These are phyloP conservation scores for Deilephila elpenor DNA, from an alignment of 2,888 invertebrate species.

Conservation along the genomic window DNA sequence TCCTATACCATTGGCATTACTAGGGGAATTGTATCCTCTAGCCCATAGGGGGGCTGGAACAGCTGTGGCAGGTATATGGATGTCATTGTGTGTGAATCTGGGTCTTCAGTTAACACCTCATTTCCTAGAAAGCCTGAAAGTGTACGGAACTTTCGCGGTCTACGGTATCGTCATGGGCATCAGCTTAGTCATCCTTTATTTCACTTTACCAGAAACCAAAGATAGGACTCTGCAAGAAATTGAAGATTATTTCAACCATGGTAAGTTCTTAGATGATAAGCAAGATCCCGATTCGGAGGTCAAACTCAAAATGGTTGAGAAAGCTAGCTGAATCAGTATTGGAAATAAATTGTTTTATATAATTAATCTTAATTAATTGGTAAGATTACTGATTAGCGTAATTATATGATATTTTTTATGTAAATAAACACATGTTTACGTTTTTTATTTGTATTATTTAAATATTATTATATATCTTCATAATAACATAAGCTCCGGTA, in stretches of 20 bases:
- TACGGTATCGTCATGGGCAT: slow-evolving; percentile 44
- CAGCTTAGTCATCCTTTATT: slow-evolving; percentile 46
- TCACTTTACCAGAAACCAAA: slow-evolving; percentile 52
- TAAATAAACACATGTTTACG: not conserved
- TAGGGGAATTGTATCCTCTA: slow-evolving; percentile 69
- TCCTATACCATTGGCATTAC: slow-evolving; percentile 62
- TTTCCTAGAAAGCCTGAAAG: slow-evolving; percentile 45
- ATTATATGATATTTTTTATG: not conserved
- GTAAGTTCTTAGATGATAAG: slow-evolving; percentile 37
- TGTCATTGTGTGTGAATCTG: slow-evolving; percentile 53
- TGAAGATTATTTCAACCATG: slow-evolving; percentile 49
- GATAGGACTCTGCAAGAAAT: slow-evolving; percentile 53
- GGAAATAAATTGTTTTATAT: not conserved
- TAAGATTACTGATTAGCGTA: too few relatives aligned
- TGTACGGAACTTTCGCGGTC: slow-evolving; percentile 54
- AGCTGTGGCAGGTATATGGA: slow-evolving; percentile 49
- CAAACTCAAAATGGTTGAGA: slow-evolving; percentile 37
- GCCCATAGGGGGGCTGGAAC: slow-evolving; percentile 61
- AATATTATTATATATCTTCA: not conserved
- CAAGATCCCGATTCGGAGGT: slow-evolving; percentile 32
- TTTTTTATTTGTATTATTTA: not conserved
- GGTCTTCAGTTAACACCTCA: slow-evolving; percentile 56
- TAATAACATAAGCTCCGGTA: not conserved
- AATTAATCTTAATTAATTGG: not conserved
- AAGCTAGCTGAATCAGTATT: not conserved